Conservation (phyloP, 2,797 vertebrate species). For the Pteronotus mesoamericanus region DNA sequence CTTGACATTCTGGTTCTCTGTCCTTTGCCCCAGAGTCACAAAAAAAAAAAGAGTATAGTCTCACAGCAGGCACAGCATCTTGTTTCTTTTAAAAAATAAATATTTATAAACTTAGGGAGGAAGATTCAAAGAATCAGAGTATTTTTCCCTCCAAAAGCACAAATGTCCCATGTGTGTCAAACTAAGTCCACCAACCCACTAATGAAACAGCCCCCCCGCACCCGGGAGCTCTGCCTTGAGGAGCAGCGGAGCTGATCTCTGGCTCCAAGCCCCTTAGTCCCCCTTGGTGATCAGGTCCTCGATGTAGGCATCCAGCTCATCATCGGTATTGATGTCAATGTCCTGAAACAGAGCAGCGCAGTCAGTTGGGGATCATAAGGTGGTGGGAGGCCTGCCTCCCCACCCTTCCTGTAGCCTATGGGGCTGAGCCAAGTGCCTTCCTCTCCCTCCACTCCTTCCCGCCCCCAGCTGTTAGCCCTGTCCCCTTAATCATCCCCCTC, state of each 20-base stretch:
- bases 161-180: conserved; percentile 69
- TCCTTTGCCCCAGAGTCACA: conserved; percentile 39
- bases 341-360: conserved; percentile 85
- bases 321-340: conserved; percentile 98
- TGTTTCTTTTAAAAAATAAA: conserved; percentile 84
- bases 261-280: conserved; percentile 84
- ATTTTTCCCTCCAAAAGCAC: conserved; percentile 76
- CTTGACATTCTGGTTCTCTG: not conserved
- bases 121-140: conserved; percentile 75
- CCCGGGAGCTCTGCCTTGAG: not conserved
- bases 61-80: conserved; percentile 68
- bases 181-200: conserved; percentile 71
- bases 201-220: not conserved
- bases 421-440: not conserved
- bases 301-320: conserved; percentile 98
- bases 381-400: not conserved
- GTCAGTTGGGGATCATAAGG: not conserved
- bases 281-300: conserved; percentile 98
- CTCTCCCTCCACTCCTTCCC: not conserved
- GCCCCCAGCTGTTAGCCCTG: not conserved
- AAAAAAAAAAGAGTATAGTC: conserved; percentile 1
- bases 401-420: not conserved
- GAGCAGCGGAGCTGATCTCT: not conserved
- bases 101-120: conserved; percentile 84
- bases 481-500: not conserved